A percentile compares a stretch with the other conserved stretches of the same genome.
These are phyloP conservation scores for Caenorhabditis briggsae DNA, from an alignment of 1,140 invertebrate species.

Conservation along the genomic window DNA sequence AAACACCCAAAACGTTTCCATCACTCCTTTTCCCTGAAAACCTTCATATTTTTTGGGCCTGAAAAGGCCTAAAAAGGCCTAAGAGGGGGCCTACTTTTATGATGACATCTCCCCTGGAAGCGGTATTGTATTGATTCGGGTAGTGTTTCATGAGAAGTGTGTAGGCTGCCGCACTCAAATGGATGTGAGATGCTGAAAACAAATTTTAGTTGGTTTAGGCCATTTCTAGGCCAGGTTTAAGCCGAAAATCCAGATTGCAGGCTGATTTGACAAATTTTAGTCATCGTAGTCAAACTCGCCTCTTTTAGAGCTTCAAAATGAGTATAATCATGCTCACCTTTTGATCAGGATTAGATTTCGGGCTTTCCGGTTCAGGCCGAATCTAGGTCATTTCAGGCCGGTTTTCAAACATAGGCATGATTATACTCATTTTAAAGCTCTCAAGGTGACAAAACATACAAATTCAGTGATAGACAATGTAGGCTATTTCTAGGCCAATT, in stretches of 20 bases:
- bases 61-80: too few species aligned
- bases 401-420: background rate
- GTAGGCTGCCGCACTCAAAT: constrained; percentile 61
- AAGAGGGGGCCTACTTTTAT: constrained; percentile 58
- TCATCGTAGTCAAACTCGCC: too few species aligned
- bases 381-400: too few species aligned
- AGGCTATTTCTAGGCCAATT: too few species aligned
- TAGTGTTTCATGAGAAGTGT: constrained; percentile 58
- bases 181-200: constrained; percentile 64
- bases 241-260: too few species aligned
- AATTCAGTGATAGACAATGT: too few species aligned
- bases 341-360: too few species aligned
- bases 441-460: too few species aligned
- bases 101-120: constrained; percentile 66
- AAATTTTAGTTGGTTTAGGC: background rate
- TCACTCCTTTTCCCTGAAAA: constrained; percentile 66
- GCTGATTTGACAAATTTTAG: background rate
- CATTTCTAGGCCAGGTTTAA: background rate
- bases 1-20: constrained; percentile 61
- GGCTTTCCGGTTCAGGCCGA: too few species aligned
- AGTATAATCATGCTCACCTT: too few species aligned
- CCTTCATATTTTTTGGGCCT: too few species aligned
- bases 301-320: too few species aligned
- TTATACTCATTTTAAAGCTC: background rate
- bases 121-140: constrained; percentile 59